These are phyloP conservation scores for Gobiocypris rarus DNA, from an alignment of 2,113 vertebrate species.

Conservation along the genomic window DNA sequence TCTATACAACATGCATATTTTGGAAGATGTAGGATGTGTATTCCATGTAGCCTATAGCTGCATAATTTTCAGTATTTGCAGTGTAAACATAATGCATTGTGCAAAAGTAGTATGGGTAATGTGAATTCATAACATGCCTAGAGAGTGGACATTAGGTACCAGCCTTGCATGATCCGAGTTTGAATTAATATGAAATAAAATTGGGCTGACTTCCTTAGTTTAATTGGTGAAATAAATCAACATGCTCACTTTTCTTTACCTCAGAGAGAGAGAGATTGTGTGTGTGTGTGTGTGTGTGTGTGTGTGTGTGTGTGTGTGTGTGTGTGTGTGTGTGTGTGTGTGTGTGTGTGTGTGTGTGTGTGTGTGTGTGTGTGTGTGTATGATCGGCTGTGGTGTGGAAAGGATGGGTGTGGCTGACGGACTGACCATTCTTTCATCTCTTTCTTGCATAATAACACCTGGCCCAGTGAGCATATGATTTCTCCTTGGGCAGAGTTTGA, in stretches of 20 bases:
- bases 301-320: neutral
- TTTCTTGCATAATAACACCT: slow-evolving; percentile 43
- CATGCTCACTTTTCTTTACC: neutral
- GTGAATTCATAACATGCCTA: neutral
- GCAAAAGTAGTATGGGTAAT: neutral
- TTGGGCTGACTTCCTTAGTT: neutral
- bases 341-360: neutral
- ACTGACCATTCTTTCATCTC: slow-evolving; percentile 24
- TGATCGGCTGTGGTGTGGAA: slow-evolving; percentile 20
- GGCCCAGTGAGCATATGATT: slow-evolving; percentile 39
- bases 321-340: neutral
- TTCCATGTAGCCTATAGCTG: neutral
- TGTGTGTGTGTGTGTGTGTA: slow-evolving; percentile 1
- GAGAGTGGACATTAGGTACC: neutral
- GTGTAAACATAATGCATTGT: neutral
- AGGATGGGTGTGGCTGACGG: slow-evolving; percentile 28
- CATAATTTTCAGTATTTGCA: neutral
- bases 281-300: neutral
- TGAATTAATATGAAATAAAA: neutral
- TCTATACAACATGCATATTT: neutral
- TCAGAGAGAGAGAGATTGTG: neutral
- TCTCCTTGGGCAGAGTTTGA: slow-evolving; percentile 27
- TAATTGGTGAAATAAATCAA: slow-evolving; percentile 4
- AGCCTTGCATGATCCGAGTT: neutral
- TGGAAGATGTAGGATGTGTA: neutral